A percentile compares a stretch with the other conserved stretches of the same genome.
These are phyloP conservation scores for Microtus ochrogaster DNA, from an alignment of 2,113 vertebrate genomes.

Conservation along the genomic window DNA sequence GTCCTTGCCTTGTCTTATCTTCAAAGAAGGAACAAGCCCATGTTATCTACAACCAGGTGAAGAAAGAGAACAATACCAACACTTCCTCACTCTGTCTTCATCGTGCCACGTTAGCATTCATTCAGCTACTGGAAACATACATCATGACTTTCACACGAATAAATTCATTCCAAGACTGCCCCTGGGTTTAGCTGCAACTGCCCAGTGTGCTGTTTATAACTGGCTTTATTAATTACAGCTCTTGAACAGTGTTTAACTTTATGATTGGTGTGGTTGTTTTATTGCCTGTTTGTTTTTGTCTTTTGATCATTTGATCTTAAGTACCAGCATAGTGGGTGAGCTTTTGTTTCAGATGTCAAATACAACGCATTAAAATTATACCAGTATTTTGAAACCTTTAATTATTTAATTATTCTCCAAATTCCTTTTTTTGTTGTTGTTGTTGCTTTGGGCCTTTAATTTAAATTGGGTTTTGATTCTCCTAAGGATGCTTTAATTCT, in stretches of 20 bases:
- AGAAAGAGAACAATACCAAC: neutral
- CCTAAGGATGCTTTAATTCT: neutral
- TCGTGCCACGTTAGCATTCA: neutral
- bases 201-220: neutral
- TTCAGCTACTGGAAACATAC: neutral
- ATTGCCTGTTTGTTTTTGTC: neutral
- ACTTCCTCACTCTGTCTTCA: too few relatives aligned
- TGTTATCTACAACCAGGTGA: neutral
- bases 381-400: neutral
- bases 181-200: neutral
- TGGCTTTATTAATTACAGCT: neutral
- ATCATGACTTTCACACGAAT: neutral
- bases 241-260: neutral
- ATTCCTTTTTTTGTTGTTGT: neutral
- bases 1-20: neutral
- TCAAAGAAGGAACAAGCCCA: neutral
- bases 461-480: constrained; percentile 33
- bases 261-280: neutral
- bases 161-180: neutral
- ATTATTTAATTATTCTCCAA: constrained; percentile 8
- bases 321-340: neutral
- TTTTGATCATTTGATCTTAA: constrained; percentile 30
- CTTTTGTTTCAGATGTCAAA: constrained; percentile 6
- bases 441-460: constrained; percentile 18
- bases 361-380: neutral